A percentile compares a stretch with the other conserved stretches of the same genome.
Evolutionary conservation across 2,888 invertebrate species (phyloP).

Genomic region (Baronia brevicornis): DNA sequence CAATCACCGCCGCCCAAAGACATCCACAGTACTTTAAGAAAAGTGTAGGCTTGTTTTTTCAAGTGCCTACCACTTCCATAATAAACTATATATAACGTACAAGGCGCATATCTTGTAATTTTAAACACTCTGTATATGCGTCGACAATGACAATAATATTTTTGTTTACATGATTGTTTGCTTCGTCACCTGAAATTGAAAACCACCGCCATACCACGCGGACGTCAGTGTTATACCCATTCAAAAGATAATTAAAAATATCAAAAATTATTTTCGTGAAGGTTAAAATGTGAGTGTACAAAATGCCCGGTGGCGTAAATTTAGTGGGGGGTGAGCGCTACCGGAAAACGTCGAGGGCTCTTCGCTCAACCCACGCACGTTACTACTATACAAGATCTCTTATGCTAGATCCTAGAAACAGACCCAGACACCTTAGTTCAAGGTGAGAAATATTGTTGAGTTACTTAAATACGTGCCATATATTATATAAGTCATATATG

Average conservation of each 20-base stretch:
- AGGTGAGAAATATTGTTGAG: conserved; percentile 33
- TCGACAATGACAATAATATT: conserved; percentile 46
- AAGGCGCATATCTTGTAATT: no score
- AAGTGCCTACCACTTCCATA: no score
- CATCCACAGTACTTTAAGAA: no score
- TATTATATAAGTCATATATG: no score
- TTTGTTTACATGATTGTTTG: conserved; percentile 64
- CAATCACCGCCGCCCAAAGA: no score
- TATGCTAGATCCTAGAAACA: conserved; percentile 35
- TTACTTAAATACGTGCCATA: conserved; percentile 14
- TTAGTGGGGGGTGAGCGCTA: conserved; percentile 44
- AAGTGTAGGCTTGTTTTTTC: no score
- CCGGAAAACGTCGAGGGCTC: conserved; percentile 43
- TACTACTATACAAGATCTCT: conserved; percentile 56
- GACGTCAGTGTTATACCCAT: conserved; percentile 35
- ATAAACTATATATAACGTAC: no score
- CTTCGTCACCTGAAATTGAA: conserved; percentile 51
- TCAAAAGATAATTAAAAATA: conserved; percentile 11
- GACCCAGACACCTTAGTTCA: conserved; percentile 26
- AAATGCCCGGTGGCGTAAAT: conserved; percentile 53
- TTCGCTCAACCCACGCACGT: conserved; percentile 43
- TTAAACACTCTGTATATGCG: conserved; percentile 37
- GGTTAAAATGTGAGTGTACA: conserved; percentile 37
- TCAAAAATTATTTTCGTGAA: conserved; percentile 2
- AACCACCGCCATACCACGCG: conserved; percentile 27